These are phyloP conservation scores for Tauraco erythrolophus DNA, from an alignment of 2,113 vertebrate genomes.

Conservation along the genomic window DNA sequence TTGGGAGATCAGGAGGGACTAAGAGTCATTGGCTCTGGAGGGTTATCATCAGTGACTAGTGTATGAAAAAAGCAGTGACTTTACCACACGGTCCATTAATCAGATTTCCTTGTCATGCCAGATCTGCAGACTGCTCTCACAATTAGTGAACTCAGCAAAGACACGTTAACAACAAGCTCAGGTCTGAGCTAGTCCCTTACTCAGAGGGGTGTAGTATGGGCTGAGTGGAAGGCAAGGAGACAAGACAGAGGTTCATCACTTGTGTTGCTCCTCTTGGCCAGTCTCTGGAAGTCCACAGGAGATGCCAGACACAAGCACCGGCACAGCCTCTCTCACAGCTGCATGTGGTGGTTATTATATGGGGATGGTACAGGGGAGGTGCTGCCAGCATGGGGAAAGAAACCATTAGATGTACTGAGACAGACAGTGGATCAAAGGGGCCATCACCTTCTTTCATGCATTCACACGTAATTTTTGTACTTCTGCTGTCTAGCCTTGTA, in stretches of 20 bases:
- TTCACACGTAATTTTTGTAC: background rate
- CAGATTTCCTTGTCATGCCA: background rate
- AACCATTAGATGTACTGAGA: background rate
- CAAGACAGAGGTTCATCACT: background rate
- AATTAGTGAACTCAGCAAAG: background rate
- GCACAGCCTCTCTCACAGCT: background rate
- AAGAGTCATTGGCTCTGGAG: background rate
- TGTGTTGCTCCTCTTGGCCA: background rate
- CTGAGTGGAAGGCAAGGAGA: rapidly evolving
- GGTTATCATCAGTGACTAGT: background rate
- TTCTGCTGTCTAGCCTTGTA: background rate
- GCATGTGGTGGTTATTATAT: rapidly evolving
- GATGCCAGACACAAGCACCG: rapidly evolving
- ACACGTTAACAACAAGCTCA: background rate
- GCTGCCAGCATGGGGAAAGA: background rate
- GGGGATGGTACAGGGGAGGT: background rate
- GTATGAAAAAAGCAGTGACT: background rate
- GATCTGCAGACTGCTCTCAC: background rate
- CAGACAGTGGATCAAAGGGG: background rate
- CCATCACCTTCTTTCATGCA: background rate
- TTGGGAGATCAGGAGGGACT: background rate
- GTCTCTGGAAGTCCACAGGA: background rate
- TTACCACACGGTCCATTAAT: background rate
- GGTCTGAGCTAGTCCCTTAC: background rate
- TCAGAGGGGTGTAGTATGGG: background rate